Conservation (phyloP, 1,140 invertebrate species). For the Cydia fagiglandana region DNA sequence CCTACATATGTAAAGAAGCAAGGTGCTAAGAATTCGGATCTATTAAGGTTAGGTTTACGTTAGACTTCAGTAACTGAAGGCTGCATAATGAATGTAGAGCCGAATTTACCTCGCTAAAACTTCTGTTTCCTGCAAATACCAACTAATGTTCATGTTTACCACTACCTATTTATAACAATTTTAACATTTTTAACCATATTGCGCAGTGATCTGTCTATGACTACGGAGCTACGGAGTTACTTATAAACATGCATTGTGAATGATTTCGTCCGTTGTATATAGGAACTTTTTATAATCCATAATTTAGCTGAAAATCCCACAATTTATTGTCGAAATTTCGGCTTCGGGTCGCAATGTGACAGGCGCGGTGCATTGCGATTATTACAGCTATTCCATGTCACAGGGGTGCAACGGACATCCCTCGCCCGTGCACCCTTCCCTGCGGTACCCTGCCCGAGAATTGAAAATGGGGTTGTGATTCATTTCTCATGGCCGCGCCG, state of each 20-base stretch:
- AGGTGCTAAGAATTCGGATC: neutral
- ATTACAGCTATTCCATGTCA: conserved; percentile 71
- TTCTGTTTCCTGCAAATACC: too few species aligned
- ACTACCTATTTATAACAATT: too few species aligned
- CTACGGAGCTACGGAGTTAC: too few species aligned
- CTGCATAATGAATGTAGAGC: too few species aligned
- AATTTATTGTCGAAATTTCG: conserved; percentile 22
- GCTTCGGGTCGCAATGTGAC: conserved; percentile 40
- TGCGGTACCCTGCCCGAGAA: conserved; percentile 57
- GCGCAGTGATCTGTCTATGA: too few species aligned
- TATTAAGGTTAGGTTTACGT: too few species aligned
- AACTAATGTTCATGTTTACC: too few species aligned
- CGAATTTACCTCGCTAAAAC: too few species aligned
- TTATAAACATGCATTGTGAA: neutral
- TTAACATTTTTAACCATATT: too few species aligned
- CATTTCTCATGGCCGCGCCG: conserved; percentile 74
- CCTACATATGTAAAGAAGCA: neutral
- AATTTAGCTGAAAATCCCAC: neutral
- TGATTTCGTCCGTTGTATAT: neutral
- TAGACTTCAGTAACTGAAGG: too few species aligned
- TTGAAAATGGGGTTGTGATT: conserved; percentile 78
- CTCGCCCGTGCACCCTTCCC: conserved; percentile 56
- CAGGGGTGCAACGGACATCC: conserved; percentile 63
- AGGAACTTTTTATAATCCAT: neutral
- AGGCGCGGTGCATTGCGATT: conserved; percentile 63